phyloP scores from a whole-genome alignment of 35 echinoderm and acorn worm species.

The Apostichopus californicus region DNA sequence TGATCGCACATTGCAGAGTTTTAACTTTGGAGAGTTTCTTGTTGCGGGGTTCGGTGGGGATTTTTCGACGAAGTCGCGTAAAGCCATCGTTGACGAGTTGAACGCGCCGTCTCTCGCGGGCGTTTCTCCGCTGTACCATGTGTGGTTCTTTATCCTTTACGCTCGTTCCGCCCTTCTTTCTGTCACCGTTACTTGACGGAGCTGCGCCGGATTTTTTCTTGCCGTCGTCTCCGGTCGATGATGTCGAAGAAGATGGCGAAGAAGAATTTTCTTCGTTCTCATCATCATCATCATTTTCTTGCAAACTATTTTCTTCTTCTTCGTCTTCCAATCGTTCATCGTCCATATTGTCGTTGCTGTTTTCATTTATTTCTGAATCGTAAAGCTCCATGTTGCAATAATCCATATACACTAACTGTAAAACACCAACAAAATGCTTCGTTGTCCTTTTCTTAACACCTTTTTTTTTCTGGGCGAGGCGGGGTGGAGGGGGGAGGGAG shows the following conservation, averaged over 20 bases:
- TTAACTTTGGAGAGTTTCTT: conserved; percentile 99
- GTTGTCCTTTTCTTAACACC: no score
- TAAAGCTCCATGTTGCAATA: not conserved
- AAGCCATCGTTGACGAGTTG: conserved; percentile 98
- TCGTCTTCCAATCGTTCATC: not conserved
- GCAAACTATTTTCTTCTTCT: not conserved
- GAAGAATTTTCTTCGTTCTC: conserved; percentile 25
- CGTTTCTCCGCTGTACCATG: conserved; percentile 86
- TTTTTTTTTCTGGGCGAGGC: no score
- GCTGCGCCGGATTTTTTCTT: not conserved
- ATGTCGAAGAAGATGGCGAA: not conserved
- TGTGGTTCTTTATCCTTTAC: conserved; percentile 98
- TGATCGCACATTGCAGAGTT: conserved; percentile 94
- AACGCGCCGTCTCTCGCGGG: conserved; percentile 87
- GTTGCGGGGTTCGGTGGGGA: conserved; percentile 94
- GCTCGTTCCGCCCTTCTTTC: conserved; percentile 33
- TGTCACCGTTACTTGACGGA: not conserved
- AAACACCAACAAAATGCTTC: no score
- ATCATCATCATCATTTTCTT: not conserved
- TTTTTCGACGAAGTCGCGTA: conserved; percentile 81
- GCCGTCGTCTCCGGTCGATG: not conserved
- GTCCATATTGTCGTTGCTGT: not conserved
- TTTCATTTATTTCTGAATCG: not conserved
- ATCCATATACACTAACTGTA: no score
- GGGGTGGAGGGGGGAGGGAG: no score